Evolutionary conservation across 1,140 invertebrate genomes (phyloP).

Genomic region (Anagrus nilaparvatae): DNA sequence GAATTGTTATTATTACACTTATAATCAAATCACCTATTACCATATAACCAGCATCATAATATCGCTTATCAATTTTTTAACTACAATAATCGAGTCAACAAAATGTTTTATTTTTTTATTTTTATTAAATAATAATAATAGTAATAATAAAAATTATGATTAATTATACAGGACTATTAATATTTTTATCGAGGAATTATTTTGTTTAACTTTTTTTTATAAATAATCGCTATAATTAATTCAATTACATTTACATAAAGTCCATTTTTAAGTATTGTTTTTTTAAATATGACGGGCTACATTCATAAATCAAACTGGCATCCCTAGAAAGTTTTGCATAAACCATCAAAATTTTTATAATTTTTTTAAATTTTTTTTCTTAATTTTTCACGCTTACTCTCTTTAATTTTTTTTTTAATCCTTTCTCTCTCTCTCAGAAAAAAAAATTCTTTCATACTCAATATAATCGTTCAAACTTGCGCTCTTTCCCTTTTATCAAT

Average conservation of each 20-base stretch:
- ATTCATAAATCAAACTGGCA: conserved; percentile 24
- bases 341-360: conserved; percentile 17
- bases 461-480: not conserved
- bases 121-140: too few species aligned
- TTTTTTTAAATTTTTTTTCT: conserved; percentile 5
- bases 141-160: too few species aligned
- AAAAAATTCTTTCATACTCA: too few species aligned
- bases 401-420: conserved; percentile 2
- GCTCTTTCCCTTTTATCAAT: conserved; percentile 1
- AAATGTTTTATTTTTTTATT: too few species aligned
- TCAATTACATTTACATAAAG: too few species aligned
- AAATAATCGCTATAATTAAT: too few species aligned
- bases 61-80: conserved; percentile 5
- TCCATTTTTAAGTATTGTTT: too few species aligned
- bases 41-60: conserved; percentile 1
- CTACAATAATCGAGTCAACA: too few species aligned
- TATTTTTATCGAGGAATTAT: too few species aligned
- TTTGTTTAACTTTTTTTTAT: too few species aligned
- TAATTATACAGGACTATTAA: too few species aligned
- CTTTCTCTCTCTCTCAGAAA: conserved; percentile 1
- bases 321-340: conserved; percentile 31
- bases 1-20: conserved; percentile 21
- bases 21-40: conserved; percentile 11
- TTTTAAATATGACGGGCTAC: too few species aligned
- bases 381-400: not conserved